Conservation (phyloP, 2,888 invertebrate species). For the Panopea generosa region DNA sequence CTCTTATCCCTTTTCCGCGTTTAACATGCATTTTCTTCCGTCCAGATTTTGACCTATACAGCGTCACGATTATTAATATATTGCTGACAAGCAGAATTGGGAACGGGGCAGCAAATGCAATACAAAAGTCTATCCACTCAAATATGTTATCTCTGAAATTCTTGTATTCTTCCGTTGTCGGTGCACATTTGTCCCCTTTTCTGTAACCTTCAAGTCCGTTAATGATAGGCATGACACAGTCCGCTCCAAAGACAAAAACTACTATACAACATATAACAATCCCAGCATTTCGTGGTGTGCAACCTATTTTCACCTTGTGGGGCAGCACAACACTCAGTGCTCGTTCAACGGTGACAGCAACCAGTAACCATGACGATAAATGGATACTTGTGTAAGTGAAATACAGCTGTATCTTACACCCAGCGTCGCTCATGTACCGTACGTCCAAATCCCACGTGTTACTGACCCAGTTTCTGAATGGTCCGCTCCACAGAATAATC, state of each 20-base stretch:
- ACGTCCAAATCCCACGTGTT: constrained; percentile 59
- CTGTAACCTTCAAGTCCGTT: constrained; percentile 1
- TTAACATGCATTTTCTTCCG: constrained; percentile 27
- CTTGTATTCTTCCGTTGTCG: constrained; percentile 37
- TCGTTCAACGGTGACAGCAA: constrained; percentile 76
- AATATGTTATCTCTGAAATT: constrained; percentile 37
- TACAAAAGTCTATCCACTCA: constrained; percentile 33
- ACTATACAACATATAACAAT: constrained; percentile 18
- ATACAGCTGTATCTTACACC: constrained; percentile 68
- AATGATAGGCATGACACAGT: constrained; percentile 29
- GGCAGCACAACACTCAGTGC: constrained; percentile 73
- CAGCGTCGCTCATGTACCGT: constrained; percentile 40
- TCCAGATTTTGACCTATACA: constrained; percentile 16
- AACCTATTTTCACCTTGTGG: constrained; percentile 67
- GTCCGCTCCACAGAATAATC: constrained; percentile 71
- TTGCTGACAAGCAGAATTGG: constrained; percentile 29
- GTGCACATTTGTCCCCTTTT: constrained; percentile 22
- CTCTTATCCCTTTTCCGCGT: constrained; percentile 14
- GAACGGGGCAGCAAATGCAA: constrained; percentile 41
- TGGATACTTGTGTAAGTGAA: constrained; percentile 73
- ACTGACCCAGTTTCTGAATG: constrained; percentile 67
- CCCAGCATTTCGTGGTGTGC: constrained; percentile 58
- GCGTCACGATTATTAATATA: constrained; percentile 31
- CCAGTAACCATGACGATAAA: constrained; percentile 76
- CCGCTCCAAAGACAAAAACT: constrained; percentile 8